These are phyloP conservation scores for Drosophila meridiana DNA, from an alignment of 2,888 invertebrate genomes.

Conservation along the genomic window DNA sequence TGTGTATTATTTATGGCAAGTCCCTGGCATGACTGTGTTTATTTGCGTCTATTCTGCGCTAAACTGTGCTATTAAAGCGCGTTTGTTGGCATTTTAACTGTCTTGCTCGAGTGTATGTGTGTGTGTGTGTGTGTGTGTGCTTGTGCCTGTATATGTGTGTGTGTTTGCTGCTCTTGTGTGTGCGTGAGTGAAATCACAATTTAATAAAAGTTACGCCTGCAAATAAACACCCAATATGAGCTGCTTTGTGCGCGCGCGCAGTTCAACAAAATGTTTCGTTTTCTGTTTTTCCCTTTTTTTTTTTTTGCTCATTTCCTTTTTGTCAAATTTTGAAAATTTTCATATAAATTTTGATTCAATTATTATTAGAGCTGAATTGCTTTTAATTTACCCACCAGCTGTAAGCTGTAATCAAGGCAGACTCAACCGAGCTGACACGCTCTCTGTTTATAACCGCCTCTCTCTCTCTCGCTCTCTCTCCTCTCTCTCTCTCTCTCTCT, in stretches of 20 bases:
- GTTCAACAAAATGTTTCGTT: constrained; percentile 10
- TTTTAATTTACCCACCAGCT: constrained; percentile 49
- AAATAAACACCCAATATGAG: constrained; percentile 67
- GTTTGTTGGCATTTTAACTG: constrained; percentile 78
- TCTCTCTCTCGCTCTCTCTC: neutral
- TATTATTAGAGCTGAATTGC: constrained; percentile 59
- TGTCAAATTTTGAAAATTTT: constrained; percentile 10
- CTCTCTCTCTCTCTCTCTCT: neutral
- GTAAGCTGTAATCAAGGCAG: constrained; percentile 50
- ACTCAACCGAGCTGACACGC: neutral
- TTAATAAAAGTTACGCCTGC: constrained; percentile 79
- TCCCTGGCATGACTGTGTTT: constrained; percentile 73
- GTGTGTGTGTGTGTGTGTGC: neutral
- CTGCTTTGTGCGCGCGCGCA: constrained; percentile 42
- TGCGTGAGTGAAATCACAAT: constrained; percentile 75
- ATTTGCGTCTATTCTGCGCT: constrained; percentile 80
- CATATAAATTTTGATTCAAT: constrained; percentile 47
- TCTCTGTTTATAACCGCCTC: neutral
- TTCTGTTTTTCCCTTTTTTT: neutral
- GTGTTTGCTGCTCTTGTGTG: constrained; percentile 17
- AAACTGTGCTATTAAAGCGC: constrained; percentile 79
- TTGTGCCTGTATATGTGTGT: constrained; percentile 9
- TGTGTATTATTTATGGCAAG: constrained; percentile 60
- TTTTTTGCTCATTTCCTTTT: neutral
- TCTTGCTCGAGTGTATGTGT: constrained; percentile 36